Base-by-base conservation (phyloP, 1,140 invertebrate genomes). In the Drosophila erecta region DNA sequence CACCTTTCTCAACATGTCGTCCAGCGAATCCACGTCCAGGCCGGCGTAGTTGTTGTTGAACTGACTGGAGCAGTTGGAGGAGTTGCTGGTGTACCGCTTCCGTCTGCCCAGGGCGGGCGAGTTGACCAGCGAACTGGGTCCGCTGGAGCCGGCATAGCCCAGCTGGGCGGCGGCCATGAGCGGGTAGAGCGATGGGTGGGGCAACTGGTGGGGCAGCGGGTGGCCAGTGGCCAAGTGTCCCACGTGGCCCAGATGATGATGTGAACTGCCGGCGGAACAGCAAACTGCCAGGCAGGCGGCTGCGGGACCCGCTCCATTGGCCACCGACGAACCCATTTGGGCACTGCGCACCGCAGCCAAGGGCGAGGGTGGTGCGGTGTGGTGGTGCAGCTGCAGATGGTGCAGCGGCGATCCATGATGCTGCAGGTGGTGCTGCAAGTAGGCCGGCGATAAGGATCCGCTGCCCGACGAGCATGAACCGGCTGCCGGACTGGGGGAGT, bases 1-100 rank as follows among this genome's bases (percentile, higher is more conserved):
- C 94, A 96, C 95, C 95, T 96, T 96, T 91, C 95, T 94, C 90
- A 96, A 94, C 95, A 96, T 96, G 93, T 96, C 96, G 92, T 96
- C 95, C 76, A 96, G 93, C 74, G 96, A 96, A 90, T 96, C 95
- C 94, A 96, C 96, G 93, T 96, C 95, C 93, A 95, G 94, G 92
- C 95, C 93, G 92, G 94, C 94, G 93, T 95, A 95, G 93, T 95
- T 95, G 92, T 94, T 95, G 74, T 95, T 95, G 56, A 93, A 93
- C 65, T 93, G 93, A 70, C 91, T 92, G 60, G 91, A 92, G 91
- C 92, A 92, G 64, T 83, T 92, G 8, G 91, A 92, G 12, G 90
- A 92, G 47, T 79, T 92, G 81, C 91, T 92, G 24, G 91, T 92
- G 58, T 91, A 91, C 47, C 91, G 84, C 53, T 92, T 92, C 20